Evolutionary conservation across 2,113 vertebrate genomes (phyloP), one percentile per base, ranked within the genome.

Genomic region (Clarias magur): DNA sequence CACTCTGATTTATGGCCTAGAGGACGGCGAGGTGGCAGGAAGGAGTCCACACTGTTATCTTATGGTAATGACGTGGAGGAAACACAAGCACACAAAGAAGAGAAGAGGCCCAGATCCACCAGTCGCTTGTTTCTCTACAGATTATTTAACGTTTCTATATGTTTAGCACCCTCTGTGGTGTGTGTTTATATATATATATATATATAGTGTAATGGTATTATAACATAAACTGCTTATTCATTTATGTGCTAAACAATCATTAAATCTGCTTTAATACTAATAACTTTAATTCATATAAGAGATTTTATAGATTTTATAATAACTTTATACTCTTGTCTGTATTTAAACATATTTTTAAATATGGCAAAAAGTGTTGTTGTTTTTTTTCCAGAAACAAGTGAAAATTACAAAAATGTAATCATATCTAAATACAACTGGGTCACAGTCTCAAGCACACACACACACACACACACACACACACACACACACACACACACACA

Each of bases 1-100:
- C 95, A 95, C 94, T 94, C 97, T 98, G 98, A 99, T 99, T 98
- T 97, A 98, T 98, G 95, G 95, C 95, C 96, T 96, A 92, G 84
- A 80, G 89, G 56, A 89, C 60, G 68, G 34, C 67, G 84, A 67
- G 84, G 78, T 78, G 82, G 68, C 83, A 94, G 93, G 91, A 93
- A 93, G 94, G 94, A 93, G 80, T 89, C 94, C 94, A 94, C 94
- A 95, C 95, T 96, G 96, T 96, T 96, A 96, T 97, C 95, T 96
- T 98, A 98, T 97, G 96, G 97, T 97, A 98, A 98, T 98, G 95
- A 93, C 95, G 89, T 93, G 89, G 89, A 90, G 91, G 89, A 91
- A 87, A 93, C 88, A 91, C 92, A 90, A 89, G 85, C 85, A 91
- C 90, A 91, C 94, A 23, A 93, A 90, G 88, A 92, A 81, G 68